Percentiles rank a stretch among this genome's conserved stretches.
Evolutionary conservation across 2,113 vertebrate genomes (phyloP).

Genomic region (Muntiacus reevesi): DNA sequence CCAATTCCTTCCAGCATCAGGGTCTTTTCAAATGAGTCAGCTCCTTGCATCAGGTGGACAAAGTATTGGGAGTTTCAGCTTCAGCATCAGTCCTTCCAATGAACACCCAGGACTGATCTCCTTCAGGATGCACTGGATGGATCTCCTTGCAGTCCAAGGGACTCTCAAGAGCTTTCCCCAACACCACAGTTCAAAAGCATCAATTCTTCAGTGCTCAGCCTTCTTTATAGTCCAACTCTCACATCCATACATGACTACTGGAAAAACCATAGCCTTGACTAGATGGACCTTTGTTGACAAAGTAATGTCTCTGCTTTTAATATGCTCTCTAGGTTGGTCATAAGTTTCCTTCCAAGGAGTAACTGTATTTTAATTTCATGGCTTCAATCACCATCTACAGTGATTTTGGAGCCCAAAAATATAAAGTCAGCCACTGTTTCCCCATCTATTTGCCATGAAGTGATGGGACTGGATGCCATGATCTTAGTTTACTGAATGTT

Average conservation of each 20-base stretch:
- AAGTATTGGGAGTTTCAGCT: not conserved
- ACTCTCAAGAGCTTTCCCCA: not conserved
- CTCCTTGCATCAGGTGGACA: not conserved
- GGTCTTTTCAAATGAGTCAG: not conserved
- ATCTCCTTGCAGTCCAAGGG: not conserved
- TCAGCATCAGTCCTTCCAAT: not conserved
- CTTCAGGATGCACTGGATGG: not conserved
- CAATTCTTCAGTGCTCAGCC: fast-evolving
- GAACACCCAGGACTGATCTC: not conserved
- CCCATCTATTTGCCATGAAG: not conserved
- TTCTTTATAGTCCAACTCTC: not conserved
- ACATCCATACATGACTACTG: not conserved
- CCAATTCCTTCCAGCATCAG: not conserved
- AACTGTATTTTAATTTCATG: not conserved
- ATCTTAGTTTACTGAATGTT: not conserved
- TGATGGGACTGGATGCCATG: not conserved
- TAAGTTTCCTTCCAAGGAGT: not conserved
- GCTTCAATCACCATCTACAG: not conserved
- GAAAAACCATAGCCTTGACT: not conserved
- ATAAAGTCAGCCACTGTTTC: not conserved
- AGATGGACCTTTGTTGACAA: not conserved
- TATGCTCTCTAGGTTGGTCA: not conserved
- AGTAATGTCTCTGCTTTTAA: not conserved
- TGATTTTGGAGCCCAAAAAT: not conserved
- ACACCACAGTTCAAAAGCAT: not conserved